phyloP scores from a whole-genome alignment of 2,113 vertebrate genomes.

The Pterophyllum scalare region DNA sequence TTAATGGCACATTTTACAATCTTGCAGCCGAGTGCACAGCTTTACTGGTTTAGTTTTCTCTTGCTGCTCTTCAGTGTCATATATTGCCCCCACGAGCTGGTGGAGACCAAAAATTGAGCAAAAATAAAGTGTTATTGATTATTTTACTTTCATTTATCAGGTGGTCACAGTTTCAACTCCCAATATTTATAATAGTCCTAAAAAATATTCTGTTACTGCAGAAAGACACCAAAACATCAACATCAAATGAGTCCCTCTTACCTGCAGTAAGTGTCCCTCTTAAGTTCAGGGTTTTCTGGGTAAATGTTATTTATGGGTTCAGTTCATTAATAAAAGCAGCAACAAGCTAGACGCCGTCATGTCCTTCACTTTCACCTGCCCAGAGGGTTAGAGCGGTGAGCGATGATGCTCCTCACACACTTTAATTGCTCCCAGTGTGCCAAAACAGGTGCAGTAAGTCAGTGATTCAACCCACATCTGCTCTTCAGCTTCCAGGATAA shows the following conservation, averaged over 20 bases:
- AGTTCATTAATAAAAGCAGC: background rate
- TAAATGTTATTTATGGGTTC: constrained; percentile 6
- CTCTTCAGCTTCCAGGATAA: constrained; percentile 10
- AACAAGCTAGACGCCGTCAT: background rate
- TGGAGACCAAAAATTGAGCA: background rate
- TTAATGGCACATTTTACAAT: background rate
- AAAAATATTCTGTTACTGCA: background rate
- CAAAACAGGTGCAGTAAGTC: background rate
- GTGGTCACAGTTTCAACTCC: background rate
- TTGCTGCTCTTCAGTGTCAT: background rate
- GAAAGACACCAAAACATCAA: background rate
- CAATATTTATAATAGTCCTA: background rate
- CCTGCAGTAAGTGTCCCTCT: background rate
- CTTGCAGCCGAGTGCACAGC: background rate
- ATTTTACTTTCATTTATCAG: background rate
- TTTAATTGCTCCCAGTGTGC: constrained; percentile 6
- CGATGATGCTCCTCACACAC: background rate
- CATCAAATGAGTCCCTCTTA: background rate
- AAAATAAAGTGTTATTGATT: background rate
- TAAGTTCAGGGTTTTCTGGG: background rate
- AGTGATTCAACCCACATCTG: constrained; percentile 7
- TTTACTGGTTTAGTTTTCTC: background rate
- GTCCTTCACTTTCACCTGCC: background rate
- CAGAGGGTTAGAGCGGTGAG: background rate
- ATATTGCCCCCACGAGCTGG: background rate